phyloP scores from a whole-genome alignment of 2,797 vertebrate species.

The Acanthopagrus latus region DNA sequence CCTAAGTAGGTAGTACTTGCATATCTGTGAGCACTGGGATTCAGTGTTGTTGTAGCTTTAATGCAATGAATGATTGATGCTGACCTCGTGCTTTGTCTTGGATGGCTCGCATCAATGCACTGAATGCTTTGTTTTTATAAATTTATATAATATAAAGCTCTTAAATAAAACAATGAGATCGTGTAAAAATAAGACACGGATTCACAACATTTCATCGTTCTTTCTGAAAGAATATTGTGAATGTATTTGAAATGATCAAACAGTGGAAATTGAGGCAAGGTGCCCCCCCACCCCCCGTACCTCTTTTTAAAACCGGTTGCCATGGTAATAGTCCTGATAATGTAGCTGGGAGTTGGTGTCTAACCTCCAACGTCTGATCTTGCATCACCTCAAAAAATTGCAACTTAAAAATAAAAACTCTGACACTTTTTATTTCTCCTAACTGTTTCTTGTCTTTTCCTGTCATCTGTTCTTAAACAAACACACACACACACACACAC shows the following conservation, averaged over 20 bases:
- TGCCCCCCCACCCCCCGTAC: constrained; percentile 4
- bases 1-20: neutral
- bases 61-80: constrained; percentile 43
- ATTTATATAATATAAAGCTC: neutral
- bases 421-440: neutral
- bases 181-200: neutral
- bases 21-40: neutral
- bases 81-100: neutral
- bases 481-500: neutral
- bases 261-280: neutral
- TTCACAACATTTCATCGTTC: neutral
- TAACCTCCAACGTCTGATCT: constrained; percentile 37
- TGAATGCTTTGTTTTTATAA: neutral
- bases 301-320: constrained; percentile 51
- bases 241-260: constrained; percentile 7
- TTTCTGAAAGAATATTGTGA: neutral
- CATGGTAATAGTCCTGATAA: constrained; percentile 49
- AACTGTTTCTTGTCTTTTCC: too few species aligned
- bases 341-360: constrained; percentile 35
- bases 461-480: neutral
- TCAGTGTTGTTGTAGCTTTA: constrained; percentile 22
- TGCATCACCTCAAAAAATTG: constrained; percentile 12
- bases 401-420: constrained; percentile 2
- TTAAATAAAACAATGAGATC: constrained; percentile 1
- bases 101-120: neutral